These are phyloP conservation scores for Meteorus colon DNA, from an alignment of 2,888 invertebrate genomes.

Conservation along the genomic window DNA sequence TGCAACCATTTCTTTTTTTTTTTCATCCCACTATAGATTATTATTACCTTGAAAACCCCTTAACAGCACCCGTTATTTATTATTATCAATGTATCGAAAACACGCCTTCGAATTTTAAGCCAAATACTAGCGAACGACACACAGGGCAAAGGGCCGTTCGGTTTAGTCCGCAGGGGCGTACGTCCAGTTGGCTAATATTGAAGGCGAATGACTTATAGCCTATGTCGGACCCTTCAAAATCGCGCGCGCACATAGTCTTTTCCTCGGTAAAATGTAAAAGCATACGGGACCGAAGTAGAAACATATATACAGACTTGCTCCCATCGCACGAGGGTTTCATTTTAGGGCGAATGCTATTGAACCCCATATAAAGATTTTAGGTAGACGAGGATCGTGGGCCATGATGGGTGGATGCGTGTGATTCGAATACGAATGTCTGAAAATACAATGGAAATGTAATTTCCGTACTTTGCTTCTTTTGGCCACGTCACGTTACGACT, in stretches of 20 bases:
- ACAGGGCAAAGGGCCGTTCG: constrained; percentile 32
- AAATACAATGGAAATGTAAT: constrained; percentile 69
- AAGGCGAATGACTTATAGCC: constrained; percentile 67
- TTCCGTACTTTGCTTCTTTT: constrained; percentile 50
- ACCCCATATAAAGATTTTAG: constrained; percentile 30
- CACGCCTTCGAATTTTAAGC: constrained; percentile 45
- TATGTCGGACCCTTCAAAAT: constrained; percentile 39
- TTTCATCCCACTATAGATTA: neutral
- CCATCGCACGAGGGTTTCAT: constrained; percentile 23
- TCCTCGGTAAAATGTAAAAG: constrained; percentile 34
- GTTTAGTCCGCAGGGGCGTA: constrained; percentile 43
- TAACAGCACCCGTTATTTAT: constrained; percentile 43
- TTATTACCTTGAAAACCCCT: constrained; percentile 38
- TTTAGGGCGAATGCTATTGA: constrained; percentile 29
- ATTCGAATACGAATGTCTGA: constrained; percentile 64
- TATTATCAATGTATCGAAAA: constrained; percentile 63
- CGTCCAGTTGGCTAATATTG: constrained; percentile 65
- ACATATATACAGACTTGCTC: constrained; percentile 4
- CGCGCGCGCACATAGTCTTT: constrained; percentile 33
- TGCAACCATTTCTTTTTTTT: constrained; percentile 9
- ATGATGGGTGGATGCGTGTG: constrained; percentile 53
- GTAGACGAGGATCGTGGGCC: constrained; percentile 41
- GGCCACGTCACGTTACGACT: constrained; percentile 46
- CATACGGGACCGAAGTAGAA: constrained; percentile 19
- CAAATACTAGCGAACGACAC: constrained; percentile 1